Evolutionary conservation across 2,888 invertebrate species (phyloP).

Genomic region (Glomeris marginata): DNA sequence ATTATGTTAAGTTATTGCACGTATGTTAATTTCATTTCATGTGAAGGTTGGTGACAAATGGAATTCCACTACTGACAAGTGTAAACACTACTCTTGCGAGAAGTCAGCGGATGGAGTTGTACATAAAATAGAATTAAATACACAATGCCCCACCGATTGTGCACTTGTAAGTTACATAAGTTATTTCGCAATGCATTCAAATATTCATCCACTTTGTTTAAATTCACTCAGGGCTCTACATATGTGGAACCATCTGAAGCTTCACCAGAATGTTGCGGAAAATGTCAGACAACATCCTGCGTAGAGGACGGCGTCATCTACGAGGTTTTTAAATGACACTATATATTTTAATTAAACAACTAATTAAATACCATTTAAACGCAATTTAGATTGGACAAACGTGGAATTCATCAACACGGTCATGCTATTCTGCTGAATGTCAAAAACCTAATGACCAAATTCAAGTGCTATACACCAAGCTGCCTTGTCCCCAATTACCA

Average conservation of each 20-base stretch:
- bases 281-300: slow-evolving; percentile 19
- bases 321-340: slow-evolving; percentile 11
- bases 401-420: slow-evolving; percentile 15
- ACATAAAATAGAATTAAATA: slow-evolving; percentile 2
- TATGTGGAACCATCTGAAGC: slow-evolving; percentile 15
- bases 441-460: slow-evolving; percentile 9
- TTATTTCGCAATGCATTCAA: neutral
- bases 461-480: slow-evolving; percentile 12
- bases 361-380: neutral
- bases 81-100: slow-evolving; percentile 8
- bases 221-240: slow-evolving; percentile 14
- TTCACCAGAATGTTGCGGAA: slow-evolving; percentile 20
- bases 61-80: neutral
- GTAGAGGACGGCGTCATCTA: slow-evolving; percentile 17
- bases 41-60: neutral
- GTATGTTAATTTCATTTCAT: neutral
- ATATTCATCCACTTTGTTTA: neutral
- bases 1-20: neutral
- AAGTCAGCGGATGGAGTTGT: slow-evolving; percentile 21
- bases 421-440: slow-evolving; percentile 16
- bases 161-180: slow-evolving; percentile 35
- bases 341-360: neutral
- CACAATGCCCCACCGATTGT: too few relatives aligned
- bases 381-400: slow-evolving; percentile 13
- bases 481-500: slow-evolving; percentile 14